Evolutionary conservation across 1,140 invertebrate species (phyloP).

Genomic region (Mactra quadrangularis): DNA sequence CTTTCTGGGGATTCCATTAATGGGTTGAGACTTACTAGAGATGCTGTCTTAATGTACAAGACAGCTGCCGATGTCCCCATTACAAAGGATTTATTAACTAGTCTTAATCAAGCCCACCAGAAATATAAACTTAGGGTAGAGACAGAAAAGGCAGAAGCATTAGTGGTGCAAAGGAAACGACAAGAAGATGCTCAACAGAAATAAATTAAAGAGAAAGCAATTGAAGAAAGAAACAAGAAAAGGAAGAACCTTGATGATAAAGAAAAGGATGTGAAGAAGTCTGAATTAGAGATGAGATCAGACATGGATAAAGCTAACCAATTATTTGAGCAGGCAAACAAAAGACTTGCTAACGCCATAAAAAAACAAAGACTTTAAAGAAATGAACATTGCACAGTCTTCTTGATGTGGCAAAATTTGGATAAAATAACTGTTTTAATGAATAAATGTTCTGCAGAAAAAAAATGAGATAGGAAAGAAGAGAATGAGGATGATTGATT

Average conservation of each 20-base stretch:
- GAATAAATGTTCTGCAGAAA: too few relatives aligned
- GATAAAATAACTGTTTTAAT: too few relatives aligned
- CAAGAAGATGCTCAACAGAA: not conserved
- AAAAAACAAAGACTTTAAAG: conserved; percentile 1
- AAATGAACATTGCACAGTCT: not conserved
- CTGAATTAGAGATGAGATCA: not conserved
- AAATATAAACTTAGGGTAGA: conserved; percentile 10
- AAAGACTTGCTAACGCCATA: conserved; percentile 7
- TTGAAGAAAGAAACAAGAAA: not conserved
- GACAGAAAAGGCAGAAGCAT: conserved; percentile 2
- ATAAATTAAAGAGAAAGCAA: conserved; percentile 13
- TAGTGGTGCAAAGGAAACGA: not conserved
- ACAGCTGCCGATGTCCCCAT: conserved; percentile 2
- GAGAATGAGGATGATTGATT: too few relatives aligned
- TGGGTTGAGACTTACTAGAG: conserved; percentile 52
- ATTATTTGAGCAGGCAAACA: conserved; percentile 4
- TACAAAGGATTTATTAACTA: not conserved
- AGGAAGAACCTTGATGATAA: conserved; percentile 4
- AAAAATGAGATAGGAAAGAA: too few relatives aligned
- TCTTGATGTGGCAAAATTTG: too few relatives aligned
- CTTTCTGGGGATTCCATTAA: conserved; percentile 52
- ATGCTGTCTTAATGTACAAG: conserved; percentile 37
- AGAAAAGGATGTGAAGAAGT: not conserved
- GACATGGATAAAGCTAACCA: conserved; percentile 15
- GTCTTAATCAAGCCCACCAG: conserved; percentile 23